Evolutionary conservation across 2,113 vertebrate species (phyloP).

Genomic region (Alosa alosa): DNA sequence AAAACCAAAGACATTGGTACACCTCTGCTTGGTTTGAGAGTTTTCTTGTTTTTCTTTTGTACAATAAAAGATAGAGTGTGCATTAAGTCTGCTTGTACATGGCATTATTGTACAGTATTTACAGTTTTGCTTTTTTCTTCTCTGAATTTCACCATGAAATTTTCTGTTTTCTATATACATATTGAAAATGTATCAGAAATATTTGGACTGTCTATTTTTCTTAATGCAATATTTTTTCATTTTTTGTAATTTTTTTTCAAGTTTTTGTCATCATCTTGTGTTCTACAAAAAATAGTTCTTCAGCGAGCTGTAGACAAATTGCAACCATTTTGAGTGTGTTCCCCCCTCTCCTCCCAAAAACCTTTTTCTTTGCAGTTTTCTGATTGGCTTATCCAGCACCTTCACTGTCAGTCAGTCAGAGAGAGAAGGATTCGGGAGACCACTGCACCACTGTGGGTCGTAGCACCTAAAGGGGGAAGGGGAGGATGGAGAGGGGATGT

Average conservation of each 20-base stretch:
- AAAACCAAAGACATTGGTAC: constrained; percentile 97
- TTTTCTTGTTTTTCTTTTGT: constrained; percentile 81
- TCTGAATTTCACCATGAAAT: constrained; percentile 90
- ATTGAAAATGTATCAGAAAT: constrained; percentile 99
- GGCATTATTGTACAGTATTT: constrained; percentile 99
- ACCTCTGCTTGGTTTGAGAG: constrained; percentile 84
- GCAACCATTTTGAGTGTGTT: constrained; percentile 68
- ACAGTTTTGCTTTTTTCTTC: constrained; percentile 77
- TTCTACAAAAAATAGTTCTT: constrained; percentile 91
- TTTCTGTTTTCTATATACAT: constrained; percentile 98
- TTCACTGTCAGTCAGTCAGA: constrained; percentile 59
- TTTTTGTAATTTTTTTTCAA: constrained; percentile 76
- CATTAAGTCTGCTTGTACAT: constrained; percentile 99
- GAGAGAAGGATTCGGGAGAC: constrained; percentile 56
- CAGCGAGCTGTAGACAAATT: constrained; percentile 85
- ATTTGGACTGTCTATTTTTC: constrained; percentile 94
- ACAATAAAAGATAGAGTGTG: constrained; percentile 99
- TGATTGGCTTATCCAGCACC: constrained; percentile 81
- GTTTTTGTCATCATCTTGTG: constrained; percentile 64
- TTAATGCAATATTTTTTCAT: constrained; percentile 82
- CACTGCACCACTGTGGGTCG: constrained; percentile 65
- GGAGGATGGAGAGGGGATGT: background rate
- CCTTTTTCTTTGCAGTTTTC: constrained; percentile 59
- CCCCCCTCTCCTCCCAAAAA: constrained; percentile 16
- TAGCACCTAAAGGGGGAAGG: constrained; percentile 59